phyloP scores from a whole-genome alignment of 2,113 vertebrate genomes.

The Pterophyllum scalare region DNA sequence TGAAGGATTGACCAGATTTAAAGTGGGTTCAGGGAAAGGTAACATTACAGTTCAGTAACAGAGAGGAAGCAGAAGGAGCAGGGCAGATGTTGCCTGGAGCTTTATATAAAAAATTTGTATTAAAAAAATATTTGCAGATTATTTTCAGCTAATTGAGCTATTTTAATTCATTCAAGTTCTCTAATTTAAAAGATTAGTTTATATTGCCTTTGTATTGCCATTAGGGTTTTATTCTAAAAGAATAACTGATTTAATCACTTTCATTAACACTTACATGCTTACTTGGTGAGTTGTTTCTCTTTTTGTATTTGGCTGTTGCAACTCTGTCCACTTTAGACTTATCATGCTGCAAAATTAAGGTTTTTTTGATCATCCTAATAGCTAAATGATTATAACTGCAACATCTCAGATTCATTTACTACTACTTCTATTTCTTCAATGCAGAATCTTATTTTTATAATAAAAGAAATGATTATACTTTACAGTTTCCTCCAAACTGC shows the following conservation, averaged over 20 bases:
- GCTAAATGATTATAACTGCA: no score
- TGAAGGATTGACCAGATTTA: conserved; percentile 1
- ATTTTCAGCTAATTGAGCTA: neutral
- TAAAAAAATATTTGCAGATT: neutral
- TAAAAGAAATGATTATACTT: no score
- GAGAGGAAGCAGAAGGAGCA: neutral
- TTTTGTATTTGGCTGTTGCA: neutral
- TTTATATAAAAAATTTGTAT: conserved; percentile 33
- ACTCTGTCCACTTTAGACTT: neutral
- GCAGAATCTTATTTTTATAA: no score
- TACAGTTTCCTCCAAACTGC: no score
- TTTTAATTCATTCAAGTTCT: conserved; percentile 9
- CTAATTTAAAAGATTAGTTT: neutral
- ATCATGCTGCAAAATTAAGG: neutral
- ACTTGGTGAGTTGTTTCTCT: neutral
- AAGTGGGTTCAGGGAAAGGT: conserved; percentile 49
- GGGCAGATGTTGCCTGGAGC: conserved; percentile 28
- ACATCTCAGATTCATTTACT: no score
- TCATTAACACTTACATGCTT: neutral
- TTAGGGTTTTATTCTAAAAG: neutral
- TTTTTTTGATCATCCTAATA: no score
- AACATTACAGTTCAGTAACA: neutral
- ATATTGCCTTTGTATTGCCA: neutral
- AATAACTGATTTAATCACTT: neutral
- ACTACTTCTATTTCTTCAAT: no score